Percentiles rank a stretch among this genome's conserved stretches.
Conservation (phyloP, 92 coral and sea anemone species). For the Zoanthus sansibaricus region DNA sequence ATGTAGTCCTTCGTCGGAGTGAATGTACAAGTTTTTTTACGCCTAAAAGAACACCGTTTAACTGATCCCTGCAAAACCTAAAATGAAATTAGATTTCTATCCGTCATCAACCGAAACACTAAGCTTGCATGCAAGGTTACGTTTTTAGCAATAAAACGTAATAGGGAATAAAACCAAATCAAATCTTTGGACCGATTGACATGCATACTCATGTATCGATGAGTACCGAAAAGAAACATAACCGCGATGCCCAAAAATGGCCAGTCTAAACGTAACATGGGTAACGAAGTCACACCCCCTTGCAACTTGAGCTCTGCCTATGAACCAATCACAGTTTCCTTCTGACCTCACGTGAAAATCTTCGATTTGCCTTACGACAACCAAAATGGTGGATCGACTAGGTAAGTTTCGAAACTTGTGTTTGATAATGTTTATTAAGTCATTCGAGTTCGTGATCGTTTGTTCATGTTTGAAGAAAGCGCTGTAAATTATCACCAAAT, state of each 20-base stretch:
- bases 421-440: neutral
- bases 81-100: no score
- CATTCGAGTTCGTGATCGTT: neutral
- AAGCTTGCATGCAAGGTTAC: no score
- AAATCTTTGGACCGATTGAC: no score
- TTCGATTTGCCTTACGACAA: neutral
- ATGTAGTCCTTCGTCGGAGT: no score
- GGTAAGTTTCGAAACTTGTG: slow-evolving; percentile 69
- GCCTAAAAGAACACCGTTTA: no score
- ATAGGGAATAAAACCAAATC: no score
- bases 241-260: slow-evolving; percentile 37
- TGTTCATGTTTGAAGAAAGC: neutral
- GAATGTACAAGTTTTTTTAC: no score
- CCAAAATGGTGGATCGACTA: slow-evolving; percentile 91
- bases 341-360: slow-evolving; percentile 55
- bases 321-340: slow-evolving; percentile 55
- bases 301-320: slow-evolving; percentile 35
- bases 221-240: slow-evolving; percentile 2
- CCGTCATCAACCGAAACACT: no score
- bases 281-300: slow-evolving; percentile 38
- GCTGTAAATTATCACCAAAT: neutral
- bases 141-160: no score
- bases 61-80: no score
- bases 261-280: neutral
- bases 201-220: neutral